These are phyloP conservation scores for Heterodera schachtii DNA, from an alignment of 1,140 invertebrate species.

Conservation along the genomic window DNA sequence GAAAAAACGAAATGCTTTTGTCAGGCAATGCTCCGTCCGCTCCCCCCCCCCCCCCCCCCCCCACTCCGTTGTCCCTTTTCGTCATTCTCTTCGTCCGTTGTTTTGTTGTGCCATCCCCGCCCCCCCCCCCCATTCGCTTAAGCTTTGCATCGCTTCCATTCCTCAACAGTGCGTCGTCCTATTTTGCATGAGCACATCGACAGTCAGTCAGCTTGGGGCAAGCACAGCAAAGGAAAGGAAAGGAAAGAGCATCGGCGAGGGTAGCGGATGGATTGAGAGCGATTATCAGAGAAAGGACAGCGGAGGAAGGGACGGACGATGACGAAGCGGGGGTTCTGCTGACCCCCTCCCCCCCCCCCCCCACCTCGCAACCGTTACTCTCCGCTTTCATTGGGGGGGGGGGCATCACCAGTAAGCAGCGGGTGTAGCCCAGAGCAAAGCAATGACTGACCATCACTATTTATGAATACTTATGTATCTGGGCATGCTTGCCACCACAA, in stretches of 20 bases:
- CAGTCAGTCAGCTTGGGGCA: constrained; percentile 1
- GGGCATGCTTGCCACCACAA: background rate
- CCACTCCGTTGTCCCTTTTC: too few species aligned
- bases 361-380: background rate
- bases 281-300: background rate
- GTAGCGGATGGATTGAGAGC: background rate
- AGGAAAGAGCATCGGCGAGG: too few species aligned
- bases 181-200: constrained; percentile 2
- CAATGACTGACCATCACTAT: background rate
- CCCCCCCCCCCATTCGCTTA: background rate
- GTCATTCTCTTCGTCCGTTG: too few species aligned
- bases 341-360: too few species aligned
- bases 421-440: background rate
- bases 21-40: background rate
- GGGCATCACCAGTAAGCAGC: too few species aligned
- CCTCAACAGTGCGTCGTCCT: background rate
- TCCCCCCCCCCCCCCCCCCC: too few species aligned
- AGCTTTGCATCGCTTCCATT: background rate
- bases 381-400: background rate
- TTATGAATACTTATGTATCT: background rate
- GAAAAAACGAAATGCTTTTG: background rate
- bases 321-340: background rate
- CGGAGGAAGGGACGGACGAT: too few species aligned
- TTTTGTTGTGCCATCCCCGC: background rate
- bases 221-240: background rate